Conservation (phyloP, 1,140 invertebrate genomes). For the Whitmania pigra region DNA sequence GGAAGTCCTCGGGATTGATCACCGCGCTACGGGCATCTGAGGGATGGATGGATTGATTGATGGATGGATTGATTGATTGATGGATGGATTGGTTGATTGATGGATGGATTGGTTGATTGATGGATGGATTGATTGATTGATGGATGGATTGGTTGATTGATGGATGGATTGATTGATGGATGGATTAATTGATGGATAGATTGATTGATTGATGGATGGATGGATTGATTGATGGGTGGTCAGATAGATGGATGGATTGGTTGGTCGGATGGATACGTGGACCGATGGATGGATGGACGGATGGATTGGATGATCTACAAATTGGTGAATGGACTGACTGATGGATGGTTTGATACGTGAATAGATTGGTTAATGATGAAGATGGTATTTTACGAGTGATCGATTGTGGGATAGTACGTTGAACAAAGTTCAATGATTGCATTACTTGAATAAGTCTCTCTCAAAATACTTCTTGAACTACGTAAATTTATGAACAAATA, state of each 20-base stretch:
- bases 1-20: constrained; percentile 57
- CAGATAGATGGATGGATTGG: too few species aligned
- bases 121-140: background rate
- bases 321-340: constrained; percentile 2
- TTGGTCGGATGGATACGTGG: too few species aligned
- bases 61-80: background rate
- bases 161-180: background rate
- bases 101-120: background rate
- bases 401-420: too few species aligned
- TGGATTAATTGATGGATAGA: background rate
- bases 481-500: too few species aligned
- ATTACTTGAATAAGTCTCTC: too few species aligned
- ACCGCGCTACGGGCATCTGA: constrained; percentile 67
- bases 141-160: background rate
- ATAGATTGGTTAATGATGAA: too few species aligned
- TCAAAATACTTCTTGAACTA: too few species aligned
- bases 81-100: background rate
- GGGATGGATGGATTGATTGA: constrained; percentile 9
- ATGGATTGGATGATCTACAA: background rate
- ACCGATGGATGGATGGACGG: too few species aligned
- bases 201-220: background rate
- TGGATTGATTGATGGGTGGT: background rate
- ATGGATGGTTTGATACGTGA: too few species aligned
- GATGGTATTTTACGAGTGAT: too few species aligned
- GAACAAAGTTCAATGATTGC: too few species aligned